These are phyloP conservation scores for Ganaspis brasiliensis DNA, from an alignment of 2,888 invertebrate species.

Conservation along the genomic window DNA sequence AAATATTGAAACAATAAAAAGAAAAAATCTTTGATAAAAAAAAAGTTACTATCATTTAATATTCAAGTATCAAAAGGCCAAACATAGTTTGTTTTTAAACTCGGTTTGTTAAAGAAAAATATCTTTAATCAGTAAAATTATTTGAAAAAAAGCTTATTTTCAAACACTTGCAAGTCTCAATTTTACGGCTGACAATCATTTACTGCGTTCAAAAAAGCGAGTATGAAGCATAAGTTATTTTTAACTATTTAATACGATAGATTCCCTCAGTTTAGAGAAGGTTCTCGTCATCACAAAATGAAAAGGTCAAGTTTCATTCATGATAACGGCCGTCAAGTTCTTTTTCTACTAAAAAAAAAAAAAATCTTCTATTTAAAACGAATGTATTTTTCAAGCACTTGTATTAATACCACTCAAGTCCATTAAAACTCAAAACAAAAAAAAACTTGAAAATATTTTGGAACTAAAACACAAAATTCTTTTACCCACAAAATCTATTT, in stretches of 20 bases:
- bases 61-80: neutral
- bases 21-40: neutral
- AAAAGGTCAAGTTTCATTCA: slow-evolving; percentile 39
- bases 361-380: too few relatives aligned
- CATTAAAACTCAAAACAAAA: too few relatives aligned
- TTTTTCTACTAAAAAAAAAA: neutral
- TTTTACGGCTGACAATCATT: neutral
- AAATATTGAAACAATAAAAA: neutral
- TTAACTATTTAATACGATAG: slow-evolving; percentile 29
- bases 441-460: too few relatives aligned
- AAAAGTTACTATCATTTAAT: too few relatives aligned
- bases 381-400: too few relatives aligned
- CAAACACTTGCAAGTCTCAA: neutral
- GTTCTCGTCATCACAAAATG: slow-evolving; percentile 24
- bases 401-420: too few relatives aligned
- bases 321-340: slow-evolving; percentile 16
- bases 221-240: slow-evolving; percentile 24
- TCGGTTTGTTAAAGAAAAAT: neutral
- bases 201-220: neutral
- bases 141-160: neutral
- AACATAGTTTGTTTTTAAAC: neutral
- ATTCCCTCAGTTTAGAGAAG: slow-evolving; percentile 9
- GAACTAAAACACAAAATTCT: too few relatives aligned
- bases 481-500: too few relatives aligned
- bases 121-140: neutral